These are phyloP conservation scores for Eupithecia exiguata DNA, from an alignment of 2,888 invertebrate genomes.

Conservation along the genomic window DNA sequence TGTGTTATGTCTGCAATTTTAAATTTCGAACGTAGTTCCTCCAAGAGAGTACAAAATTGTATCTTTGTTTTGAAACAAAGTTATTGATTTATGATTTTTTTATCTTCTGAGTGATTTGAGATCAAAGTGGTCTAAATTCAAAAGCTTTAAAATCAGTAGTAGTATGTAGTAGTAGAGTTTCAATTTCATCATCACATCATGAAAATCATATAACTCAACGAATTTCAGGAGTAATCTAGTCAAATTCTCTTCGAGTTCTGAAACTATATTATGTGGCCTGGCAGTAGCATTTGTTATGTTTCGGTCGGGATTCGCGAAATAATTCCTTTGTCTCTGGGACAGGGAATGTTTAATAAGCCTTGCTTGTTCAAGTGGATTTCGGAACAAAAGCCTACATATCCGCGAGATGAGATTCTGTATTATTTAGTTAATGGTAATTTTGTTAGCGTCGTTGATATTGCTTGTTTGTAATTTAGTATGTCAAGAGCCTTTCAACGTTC, in stretches of 20 bases:
- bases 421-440: slow-evolving; percentile 21
- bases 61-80: no score
- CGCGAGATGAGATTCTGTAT: slow-evolving; percentile 15
- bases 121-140: no score
- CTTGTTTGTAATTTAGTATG: slow-evolving; percentile 9
- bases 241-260: slow-evolving; percentile 6
- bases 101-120: not conserved
- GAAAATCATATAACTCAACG: not conserved
- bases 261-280: slow-evolving; percentile 22
- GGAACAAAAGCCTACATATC: slow-evolving; percentile 33
- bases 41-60: no score
- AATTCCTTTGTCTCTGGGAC: slow-evolving; percentile 41
- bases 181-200: not conserved
- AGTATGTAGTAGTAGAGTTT: not conserved
- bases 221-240: not conserved
- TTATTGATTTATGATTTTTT: no score
- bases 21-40: not conserved
- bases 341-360: slow-evolving; percentile 37
- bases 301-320: slow-evolving; percentile 40
- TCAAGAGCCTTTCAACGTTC: not conserved
- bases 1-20: not conserved
- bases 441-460: slow-evolving; percentile 6
- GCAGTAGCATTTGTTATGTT: slow-evolving; percentile 35
- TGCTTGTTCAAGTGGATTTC: slow-evolving; percentile 34
- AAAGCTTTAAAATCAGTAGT: not conserved